Evolutionary conservation across 2,888 invertebrate genomes (phyloP).

Genomic region (Drosophila incognita): DNA sequence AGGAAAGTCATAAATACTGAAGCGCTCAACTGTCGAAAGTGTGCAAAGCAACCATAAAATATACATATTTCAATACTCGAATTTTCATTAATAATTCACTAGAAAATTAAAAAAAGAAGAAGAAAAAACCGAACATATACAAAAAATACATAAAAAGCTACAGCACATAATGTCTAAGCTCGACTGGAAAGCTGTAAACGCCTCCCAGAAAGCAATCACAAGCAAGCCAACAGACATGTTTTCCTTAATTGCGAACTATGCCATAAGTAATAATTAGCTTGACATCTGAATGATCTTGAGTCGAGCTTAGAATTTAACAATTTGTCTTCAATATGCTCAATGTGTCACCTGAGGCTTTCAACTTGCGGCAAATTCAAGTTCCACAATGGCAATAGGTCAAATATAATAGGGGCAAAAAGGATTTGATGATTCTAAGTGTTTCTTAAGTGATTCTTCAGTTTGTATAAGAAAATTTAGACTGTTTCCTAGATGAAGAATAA

Average conservation of each 20-base stretch:
- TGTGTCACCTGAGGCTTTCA: slow-evolving; percentile 12
- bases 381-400: slow-evolving; percentile 1
- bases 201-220: slow-evolving; percentile 37
- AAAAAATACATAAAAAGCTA: slow-evolving; percentile 15
- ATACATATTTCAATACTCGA: slow-evolving; percentile 73
- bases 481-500: background rate
- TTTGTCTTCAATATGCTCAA: slow-evolving; percentile 43
- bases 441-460: background rate
- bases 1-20: slow-evolving; percentile 70
- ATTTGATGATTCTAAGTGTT: background rate
- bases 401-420: background rate
- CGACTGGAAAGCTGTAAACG: slow-evolving; percentile 55
- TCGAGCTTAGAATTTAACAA: slow-evolving; percentile 27
- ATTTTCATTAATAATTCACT: slow-evolving; percentile 75
- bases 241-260: slow-evolving; percentile 54
- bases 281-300: slow-evolving; percentile 39
- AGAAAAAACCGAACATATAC: background rate
- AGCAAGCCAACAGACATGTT: slow-evolving; percentile 23
- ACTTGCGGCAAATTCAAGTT: slow-evolving; percentile 6
- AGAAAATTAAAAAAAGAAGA: slow-evolving; percentile 48
- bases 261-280: slow-evolving; percentile 40
- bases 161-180: slow-evolving; percentile 9
- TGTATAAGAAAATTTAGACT: rapidly evolving
- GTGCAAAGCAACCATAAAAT: slow-evolving; percentile 67
- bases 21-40: slow-evolving; percentile 68